These are phyloP conservation scores for Parnassius smintheus DNA, from an alignment of 2,888 invertebrate genomes.

Conservation along the genomic window DNA sequence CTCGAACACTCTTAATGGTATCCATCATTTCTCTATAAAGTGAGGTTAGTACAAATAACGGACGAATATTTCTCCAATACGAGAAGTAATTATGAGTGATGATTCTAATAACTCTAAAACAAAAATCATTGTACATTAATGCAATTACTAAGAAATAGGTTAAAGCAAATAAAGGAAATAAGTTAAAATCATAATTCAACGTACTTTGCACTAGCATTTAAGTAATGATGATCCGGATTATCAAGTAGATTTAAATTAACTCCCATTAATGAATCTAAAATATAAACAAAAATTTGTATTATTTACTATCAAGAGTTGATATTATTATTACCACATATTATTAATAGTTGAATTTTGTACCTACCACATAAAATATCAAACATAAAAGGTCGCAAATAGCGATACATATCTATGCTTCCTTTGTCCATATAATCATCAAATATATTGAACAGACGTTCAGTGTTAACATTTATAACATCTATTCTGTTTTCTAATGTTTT, in stretches of 20 bases:
- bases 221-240: slow-evolving; percentile 40
- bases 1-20: slow-evolving; percentile 36
- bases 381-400: slow-evolving; percentile 43
- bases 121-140: too few relatives aligned
- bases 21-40: slow-evolving; percentile 41
- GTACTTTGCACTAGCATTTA: slow-evolving; percentile 39
- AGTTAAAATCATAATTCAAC: background rate
- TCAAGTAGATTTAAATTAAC: slow-evolving; percentile 37
- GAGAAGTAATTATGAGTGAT: slow-evolving; percentile 42
- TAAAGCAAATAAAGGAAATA: too few relatives aligned
- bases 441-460: slow-evolving; percentile 36
- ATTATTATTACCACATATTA: background rate
- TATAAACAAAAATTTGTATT: background rate
- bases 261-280: slow-evolving; percentile 43
- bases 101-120: slow-evolving; percentile 37
- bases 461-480: slow-evolving; percentile 36
- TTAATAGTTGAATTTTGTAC: slow-evolving; percentile 21
- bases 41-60: slow-evolving; percentile 37
- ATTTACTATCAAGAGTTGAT: background rate
- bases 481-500: slow-evolving; percentile 40
- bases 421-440: slow-evolving; percentile 34
- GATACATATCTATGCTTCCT: slow-evolving; percentile 38
- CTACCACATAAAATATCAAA: slow-evolving; percentile 43
- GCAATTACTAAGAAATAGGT: too few relatives aligned
- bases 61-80: slow-evolving; percentile 43